Evolutionary conservation across 2,797 vertebrate genomes (phyloP).

Genomic region (Pangasius mekongensis): DNA sequence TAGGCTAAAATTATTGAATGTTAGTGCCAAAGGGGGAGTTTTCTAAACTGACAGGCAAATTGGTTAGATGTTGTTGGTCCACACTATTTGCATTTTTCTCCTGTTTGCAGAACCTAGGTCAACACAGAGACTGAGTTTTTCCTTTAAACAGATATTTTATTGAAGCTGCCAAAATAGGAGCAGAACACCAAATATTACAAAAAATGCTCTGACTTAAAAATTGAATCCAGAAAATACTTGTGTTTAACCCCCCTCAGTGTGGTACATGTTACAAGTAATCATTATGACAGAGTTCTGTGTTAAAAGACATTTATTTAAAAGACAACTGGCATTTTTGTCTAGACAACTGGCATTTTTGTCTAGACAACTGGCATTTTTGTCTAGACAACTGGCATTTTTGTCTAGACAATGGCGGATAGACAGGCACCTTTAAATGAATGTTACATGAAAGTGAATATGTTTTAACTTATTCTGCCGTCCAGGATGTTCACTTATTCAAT

Average conservation of each 20-base stretch:
- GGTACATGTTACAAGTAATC: neutral
- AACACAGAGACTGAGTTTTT: neutral
- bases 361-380: too few species aligned
- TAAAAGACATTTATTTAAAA: neutral
- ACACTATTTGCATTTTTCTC: neutral
- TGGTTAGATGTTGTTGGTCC: neutral
- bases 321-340: too few species aligned
- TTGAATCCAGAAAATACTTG: neutral
- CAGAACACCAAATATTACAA: neutral
- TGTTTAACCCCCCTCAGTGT: neutral
- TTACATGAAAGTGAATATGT: neutral
- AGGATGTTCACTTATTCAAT: neutral
- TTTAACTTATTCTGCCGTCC: neutral
- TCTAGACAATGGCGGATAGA: neutral
- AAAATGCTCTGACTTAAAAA: neutral
- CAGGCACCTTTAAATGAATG: neutral
- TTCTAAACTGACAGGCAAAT: too few species aligned
- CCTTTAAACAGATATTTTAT: neutral
- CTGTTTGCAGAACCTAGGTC: neutral
- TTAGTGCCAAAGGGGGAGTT: too few species aligned
- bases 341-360: too few species aligned
- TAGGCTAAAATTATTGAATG: too few species aligned
- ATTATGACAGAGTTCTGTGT: neutral
- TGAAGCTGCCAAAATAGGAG: neutral
- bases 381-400: neutral